Evolutionary conservation across 1,140 invertebrate genomes (phyloP), one percentile per base, ranked within the genome.

Genomic region (Drosophila gunungcola): DNA sequence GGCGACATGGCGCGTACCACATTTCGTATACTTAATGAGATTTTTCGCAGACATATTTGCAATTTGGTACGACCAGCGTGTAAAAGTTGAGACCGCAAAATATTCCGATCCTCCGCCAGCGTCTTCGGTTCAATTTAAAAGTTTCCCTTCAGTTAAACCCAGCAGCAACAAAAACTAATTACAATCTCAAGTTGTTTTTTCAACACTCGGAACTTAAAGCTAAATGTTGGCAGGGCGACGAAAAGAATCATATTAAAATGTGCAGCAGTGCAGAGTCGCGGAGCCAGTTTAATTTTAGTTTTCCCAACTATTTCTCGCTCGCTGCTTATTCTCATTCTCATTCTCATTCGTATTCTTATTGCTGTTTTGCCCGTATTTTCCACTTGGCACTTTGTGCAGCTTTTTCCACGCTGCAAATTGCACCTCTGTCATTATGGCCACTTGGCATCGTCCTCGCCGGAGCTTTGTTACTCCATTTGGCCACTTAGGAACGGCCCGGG

Each of bases 131-230:
- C 80, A 88, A 88, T 88, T 80, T 89, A 60, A 88, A 88, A 88
- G 84, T 88, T 88, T 88, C 64, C 61, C 48, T 64, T 74, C 64
- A 67, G 63, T 78, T 83, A 80, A 80, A 67, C 76, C 84, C 83
- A 78, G 51, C 39, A 89, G 84, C 84, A 88, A 88, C 84, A 88
- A 88, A 88, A 88, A 88, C 83, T 88, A 88, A 88, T 88, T 88
- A 88, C 84, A 88, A 88, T 88, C 80, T 88, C 83, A 88, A 88
- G 83, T 88, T 89, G 83, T 88, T 88, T 88, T 88, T 88, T 80
- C 76, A 88, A 84, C 83, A 88, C 83, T 88, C 83, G 55, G 39
- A 83, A 79, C 80, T 84, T 79, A 67, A 54, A 52, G 46, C 73
- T 57, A 79, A 73, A 78, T 57, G 64, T 21, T 69, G 16, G 7